Evolutionary conservation across 2,113 vertebrate genomes (phyloP), one percentile per base, ranked within the genome.

Genomic region (Amphiprion percula): DNA sequence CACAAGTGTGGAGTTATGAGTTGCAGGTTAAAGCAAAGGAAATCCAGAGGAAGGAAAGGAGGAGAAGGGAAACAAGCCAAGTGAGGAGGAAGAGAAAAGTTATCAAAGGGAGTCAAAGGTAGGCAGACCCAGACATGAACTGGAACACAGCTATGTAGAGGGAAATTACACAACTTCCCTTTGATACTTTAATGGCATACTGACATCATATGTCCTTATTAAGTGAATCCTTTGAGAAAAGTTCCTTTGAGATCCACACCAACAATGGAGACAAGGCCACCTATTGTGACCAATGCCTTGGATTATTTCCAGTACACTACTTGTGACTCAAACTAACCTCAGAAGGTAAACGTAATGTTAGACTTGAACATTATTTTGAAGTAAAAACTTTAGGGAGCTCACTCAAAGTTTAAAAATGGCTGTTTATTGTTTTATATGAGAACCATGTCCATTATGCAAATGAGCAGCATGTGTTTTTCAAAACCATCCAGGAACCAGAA

Each of bases 121-220:
- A 52, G 24, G 14, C 58, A 28, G 49, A 82, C 49, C 50, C 44
- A 69, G 68, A 50, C 74, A 74, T 2, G 2, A 37, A 69, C 62
- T 62, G 24, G 44, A 63, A 69, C 12, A 53, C 1, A 61, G 5
- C 74, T 1, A 69, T 39, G n/a, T 7, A 6, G 23, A 44, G 2
- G 66, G 72, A 89, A 64, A 81, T 64, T 23, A 53, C 52, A 58
- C 9, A 70, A 55, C 44, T 82, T 85, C 71, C 76, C 58, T 37
- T 19, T 2, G 23, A 74, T 64, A 14, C 33, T 37, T 75, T 66
- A n/a, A 63, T 24, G 21, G 4, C 5, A 1, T 24, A 56, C 8
- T 78, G 68, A 83, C 76, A 79, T 77, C 60, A 79, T 49, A 7
- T 8, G 1, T 6, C 26, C 26, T 56, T 55, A n/a, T 55, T 49